Conservation (phyloP, 2,113 vertebrate species). For the Malurus alboscapulatus region DNA sequence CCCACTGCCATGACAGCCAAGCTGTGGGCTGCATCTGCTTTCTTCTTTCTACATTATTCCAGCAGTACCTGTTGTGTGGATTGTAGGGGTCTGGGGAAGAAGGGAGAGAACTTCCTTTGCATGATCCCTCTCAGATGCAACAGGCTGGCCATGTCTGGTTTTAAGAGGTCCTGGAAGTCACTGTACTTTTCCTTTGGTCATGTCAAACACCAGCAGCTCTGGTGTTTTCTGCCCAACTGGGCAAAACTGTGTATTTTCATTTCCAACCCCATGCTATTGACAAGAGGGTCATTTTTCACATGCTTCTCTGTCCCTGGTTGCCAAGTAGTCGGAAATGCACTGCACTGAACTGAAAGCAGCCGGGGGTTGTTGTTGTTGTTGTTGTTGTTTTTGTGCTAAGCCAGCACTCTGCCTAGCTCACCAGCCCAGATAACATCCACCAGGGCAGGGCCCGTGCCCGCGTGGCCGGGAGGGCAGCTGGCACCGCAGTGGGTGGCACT, state of each 20-base stretch:
- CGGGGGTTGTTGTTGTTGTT: neutral
- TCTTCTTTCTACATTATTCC: neutral
- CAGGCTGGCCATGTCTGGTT: neutral
- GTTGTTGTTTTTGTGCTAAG: conserved; percentile 9
- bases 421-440: neutral
- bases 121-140: neutral
- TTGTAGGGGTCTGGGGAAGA: neutral
- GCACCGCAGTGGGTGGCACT: neutral
- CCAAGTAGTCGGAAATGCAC: neutral
- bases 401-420: neutral
- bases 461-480: neutral
- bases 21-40: neutral
- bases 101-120: neutral
- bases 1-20: neutral
- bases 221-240: neutral
- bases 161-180: neutral
- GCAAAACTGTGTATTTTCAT: neutral
- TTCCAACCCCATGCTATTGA: neutral
- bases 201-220: neutral
- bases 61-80: neutral
- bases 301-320: neutral
- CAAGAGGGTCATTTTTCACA: neutral
- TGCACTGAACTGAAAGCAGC: neutral
- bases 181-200: rapidly evolving
- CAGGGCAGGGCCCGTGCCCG: conserved; percentile 21